phyloP scores from a whole-genome alignment of 2,113 vertebrate genomes.

The Lophius piscatorius region DNA sequence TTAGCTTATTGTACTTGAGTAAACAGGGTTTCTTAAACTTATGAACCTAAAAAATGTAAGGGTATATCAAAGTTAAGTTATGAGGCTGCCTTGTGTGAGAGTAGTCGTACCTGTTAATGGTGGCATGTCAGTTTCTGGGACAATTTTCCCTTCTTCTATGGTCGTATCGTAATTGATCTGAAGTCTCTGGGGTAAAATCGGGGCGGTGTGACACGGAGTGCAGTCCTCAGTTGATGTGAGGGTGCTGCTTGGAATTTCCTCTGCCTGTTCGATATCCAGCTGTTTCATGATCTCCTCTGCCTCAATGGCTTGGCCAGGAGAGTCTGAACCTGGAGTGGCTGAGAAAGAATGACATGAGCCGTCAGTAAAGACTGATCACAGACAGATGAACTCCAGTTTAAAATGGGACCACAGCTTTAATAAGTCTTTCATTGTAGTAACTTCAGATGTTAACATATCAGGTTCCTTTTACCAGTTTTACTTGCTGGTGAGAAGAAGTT shows the following conservation, averaged over 20 bases:
- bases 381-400: neutral
- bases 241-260: constrained; percentile 91
- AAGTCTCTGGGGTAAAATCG: constrained; percentile 71
- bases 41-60: too few relatives aligned
- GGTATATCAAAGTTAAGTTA: neutral
- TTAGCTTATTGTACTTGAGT: too few relatives aligned
- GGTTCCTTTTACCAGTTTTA: constrained; percentile 89
- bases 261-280: constrained; percentile 93
- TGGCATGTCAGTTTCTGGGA: constrained; percentile 88
- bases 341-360: neutral
- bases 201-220: constrained; percentile 60
- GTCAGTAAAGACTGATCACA: neutral
- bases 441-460: too few relatives aligned
- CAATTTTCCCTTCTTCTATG: constrained; percentile 86
- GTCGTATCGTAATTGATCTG: constrained; percentile 81
- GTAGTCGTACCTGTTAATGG: constrained; percentile 85
- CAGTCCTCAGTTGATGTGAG: constrained; percentile 84
- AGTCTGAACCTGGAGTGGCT: constrained; percentile 94
- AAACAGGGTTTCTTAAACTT: too few relatives aligned
- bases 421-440: too few relatives aligned
- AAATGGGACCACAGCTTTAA: neutral
- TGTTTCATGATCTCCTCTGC: constrained; percentile 97
- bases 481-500: constrained; percentile 99
- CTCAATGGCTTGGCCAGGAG: constrained; percentile 92
- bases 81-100: neutral